phyloP scores from a whole-genome alignment of 2,888 invertebrate genomes.

The Drosophila peninsularis region DNA sequence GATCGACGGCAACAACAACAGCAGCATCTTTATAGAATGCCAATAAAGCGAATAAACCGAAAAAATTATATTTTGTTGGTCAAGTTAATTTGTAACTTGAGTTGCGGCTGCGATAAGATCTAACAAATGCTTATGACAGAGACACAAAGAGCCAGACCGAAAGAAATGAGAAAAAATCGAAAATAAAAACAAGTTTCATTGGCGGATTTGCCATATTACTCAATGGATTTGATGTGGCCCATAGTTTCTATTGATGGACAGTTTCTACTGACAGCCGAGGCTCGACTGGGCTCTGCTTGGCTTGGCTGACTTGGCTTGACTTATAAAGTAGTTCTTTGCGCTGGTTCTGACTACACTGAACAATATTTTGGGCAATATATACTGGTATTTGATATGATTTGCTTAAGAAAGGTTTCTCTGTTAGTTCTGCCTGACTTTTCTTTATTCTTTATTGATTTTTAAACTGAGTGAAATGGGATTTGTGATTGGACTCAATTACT shows the following conservation, averaged over 20 bases:
- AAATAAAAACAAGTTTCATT: conserved; percentile 63
- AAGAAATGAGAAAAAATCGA: conserved; percentile 11
- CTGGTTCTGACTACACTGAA: conserved; percentile 29
- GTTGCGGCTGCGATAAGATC: conserved; percentile 63
- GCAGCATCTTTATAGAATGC: conserved; percentile 14
- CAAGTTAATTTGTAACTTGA: conserved; percentile 69
- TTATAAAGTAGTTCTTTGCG: conserved; percentile 3
- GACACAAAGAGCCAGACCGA: conserved; percentile 14
- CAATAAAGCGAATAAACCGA: conserved; percentile 33
- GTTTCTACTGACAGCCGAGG: conserved; percentile 41
- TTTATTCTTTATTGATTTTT: too few relatives aligned
- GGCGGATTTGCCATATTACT: conserved; percentile 70
- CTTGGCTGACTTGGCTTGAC: conserved; percentile 10
- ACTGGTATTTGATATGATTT: neutral
- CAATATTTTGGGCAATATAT: neutral
- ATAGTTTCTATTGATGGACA: conserved; percentile 62
- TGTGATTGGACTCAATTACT: too few relatives aligned
- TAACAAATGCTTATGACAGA: conserved; percentile 44
- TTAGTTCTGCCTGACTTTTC: too few relatives aligned
- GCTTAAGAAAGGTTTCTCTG: too few relatives aligned
- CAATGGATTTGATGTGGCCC: conserved; percentile 59
- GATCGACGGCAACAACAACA: conserved; percentile 31
- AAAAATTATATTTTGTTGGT: conserved; percentile 32
- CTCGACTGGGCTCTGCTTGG: neutral
- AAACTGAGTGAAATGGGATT: too few relatives aligned